phyloP scores from a whole-genome alignment of 2,113 vertebrate genomes.

The Egretta garzetta region DNA sequence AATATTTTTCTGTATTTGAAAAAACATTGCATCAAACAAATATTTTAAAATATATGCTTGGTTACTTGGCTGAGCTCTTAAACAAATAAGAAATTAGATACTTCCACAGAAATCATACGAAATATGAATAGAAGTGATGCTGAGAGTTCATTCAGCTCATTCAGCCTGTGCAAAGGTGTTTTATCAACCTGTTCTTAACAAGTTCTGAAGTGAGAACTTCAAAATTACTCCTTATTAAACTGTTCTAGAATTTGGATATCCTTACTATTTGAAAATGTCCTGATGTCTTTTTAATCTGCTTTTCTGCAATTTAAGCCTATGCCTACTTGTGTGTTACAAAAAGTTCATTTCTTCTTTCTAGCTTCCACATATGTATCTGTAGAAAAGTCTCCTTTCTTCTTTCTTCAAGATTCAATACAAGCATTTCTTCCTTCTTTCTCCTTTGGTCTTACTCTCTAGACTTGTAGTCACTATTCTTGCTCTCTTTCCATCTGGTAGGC shows the following conservation, averaged over 20 bases:
- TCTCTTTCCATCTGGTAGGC: background rate
- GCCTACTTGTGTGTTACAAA: background rate
- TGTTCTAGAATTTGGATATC: background rate
- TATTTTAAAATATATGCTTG: background rate
- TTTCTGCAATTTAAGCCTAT: background rate
- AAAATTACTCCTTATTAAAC: background rate
- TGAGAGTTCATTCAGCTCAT: background rate
- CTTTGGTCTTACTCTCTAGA: background rate
- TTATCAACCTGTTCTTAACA: background rate
- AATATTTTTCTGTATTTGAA: background rate
- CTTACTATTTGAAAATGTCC: background rate
- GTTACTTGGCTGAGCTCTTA: background rate
- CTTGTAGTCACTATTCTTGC: background rate
- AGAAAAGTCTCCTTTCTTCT: background rate
- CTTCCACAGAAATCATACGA: background rate
- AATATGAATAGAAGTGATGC: accelerated
- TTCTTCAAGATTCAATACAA: background rate
- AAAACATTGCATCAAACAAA: background rate
- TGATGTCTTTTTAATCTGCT: background rate
- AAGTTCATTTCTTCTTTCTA: background rate
- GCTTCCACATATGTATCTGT: background rate
- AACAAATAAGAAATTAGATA: background rate
- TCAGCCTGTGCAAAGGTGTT: background rate
- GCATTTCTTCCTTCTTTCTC: background rate
- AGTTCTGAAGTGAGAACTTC: background rate